phyloP scores from a whole-genome alignment of 2,113 vertebrate genomes.

The Rattus rattus region DNA sequence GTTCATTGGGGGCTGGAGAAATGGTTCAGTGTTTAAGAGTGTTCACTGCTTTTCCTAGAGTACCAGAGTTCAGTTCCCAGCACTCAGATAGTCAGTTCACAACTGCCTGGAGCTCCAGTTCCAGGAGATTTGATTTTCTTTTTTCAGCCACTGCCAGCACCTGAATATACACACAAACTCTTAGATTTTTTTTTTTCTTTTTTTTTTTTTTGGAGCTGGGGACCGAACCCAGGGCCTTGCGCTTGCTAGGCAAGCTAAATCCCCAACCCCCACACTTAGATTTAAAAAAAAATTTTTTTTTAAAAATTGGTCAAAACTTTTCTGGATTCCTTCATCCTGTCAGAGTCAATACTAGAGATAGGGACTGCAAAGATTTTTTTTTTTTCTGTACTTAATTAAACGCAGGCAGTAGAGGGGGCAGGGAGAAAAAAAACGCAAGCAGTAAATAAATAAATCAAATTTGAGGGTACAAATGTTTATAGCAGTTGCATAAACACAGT shows the following conservation, averaged over 20 bases:
- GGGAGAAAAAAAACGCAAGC: not conserved
- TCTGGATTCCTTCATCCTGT: not conserved
- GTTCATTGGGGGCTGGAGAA: not conserved
- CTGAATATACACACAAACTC: not conserved
- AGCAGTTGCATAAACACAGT: not conserved
- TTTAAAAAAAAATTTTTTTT: not conserved
- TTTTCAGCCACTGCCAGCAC: not conserved
- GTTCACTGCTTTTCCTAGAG: not conserved
- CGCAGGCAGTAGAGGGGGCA: not conserved
- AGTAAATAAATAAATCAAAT: not conserved
- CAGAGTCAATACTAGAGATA: not conserved
- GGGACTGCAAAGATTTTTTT: not conserved
- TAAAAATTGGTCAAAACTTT: not conserved
- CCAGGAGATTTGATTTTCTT: not conserved
- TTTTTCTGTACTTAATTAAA: not conserved
- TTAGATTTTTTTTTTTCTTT: not conserved
- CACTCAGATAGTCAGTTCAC: not conserved
- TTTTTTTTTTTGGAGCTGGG: too few species aligned
- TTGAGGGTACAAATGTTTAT: not conserved
- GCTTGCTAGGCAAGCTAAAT: too few species aligned
- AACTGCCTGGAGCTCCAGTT: too few species aligned
- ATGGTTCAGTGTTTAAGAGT: not conserved
- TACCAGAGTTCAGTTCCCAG: not conserved
- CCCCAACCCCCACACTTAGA: not conserved
- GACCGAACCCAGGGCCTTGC: too few species aligned